These are phyloP conservation scores for Drosophila repletoides DNA, from an alignment of 1,140 invertebrate genomes.

Conservation along the genomic window DNA sequence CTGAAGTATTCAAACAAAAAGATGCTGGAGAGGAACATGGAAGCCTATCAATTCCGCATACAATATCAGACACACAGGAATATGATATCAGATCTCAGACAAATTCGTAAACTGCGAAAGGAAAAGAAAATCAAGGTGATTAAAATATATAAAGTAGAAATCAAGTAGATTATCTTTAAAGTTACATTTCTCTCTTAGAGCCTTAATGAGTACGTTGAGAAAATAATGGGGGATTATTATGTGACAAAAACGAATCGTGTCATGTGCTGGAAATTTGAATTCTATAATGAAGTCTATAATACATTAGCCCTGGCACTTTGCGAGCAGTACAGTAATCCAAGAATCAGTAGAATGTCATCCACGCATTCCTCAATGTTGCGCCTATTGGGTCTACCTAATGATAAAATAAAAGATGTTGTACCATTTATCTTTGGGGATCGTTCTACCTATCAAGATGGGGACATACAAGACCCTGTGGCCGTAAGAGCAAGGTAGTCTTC, in stretches of 20 bases:
- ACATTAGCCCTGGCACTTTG: slow-evolving; percentile 57
- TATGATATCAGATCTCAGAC: slow-evolving; percentile 54
- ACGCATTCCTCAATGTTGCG: slow-evolving; percentile 1
- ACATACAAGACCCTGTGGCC: neutral
- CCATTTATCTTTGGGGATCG: slow-evolving; percentile 68
- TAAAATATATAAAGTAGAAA: neutral
- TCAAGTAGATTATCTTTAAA: neutral
- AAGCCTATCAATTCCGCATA: slow-evolving; percentile 58
- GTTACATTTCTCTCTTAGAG: too few relatives aligned
- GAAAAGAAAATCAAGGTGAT: slow-evolving; percentile 25
- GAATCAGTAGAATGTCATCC: neutral
- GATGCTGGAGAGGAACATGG: slow-evolving; percentile 40
- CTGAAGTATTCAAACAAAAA: slow-evolving; percentile 59
- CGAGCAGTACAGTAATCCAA: slow-evolving; percentile 48
- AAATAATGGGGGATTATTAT: slow-evolving; percentile 72
- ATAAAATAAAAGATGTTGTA: slow-evolving; percentile 48
- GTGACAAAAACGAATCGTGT: slow-evolving; percentile 68
- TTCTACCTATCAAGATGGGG: slow-evolving; percentile 51
- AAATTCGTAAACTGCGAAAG: slow-evolving; percentile 48
- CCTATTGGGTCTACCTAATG: slow-evolving; percentile 43
- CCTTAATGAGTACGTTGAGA: slow-evolving; percentile 6
- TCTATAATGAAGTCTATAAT: slow-evolving; percentile 76
- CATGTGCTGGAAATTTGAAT: slow-evolving; percentile 80
- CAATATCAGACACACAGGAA: slow-evolving; percentile 75
- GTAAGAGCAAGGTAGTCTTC: slow-evolving; percentile 8